phyloP scores from a whole-genome alignment of 2,888 invertebrate genomes.

The Ectemnius continuus region DNA sequence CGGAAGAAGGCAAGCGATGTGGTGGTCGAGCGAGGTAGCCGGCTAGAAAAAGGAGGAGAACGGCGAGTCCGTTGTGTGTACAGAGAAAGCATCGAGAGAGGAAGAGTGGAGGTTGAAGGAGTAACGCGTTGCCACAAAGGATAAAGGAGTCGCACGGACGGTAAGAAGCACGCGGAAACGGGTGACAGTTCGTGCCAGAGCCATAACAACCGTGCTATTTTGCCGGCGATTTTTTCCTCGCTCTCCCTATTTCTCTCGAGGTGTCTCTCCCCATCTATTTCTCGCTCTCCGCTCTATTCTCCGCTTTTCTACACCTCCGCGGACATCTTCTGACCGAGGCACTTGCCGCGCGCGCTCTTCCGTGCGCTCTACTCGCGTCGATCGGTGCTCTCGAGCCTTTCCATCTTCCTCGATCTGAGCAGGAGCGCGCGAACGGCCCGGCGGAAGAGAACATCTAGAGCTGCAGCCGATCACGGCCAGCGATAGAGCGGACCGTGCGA shows the following conservation, averaged over 20 bases:
- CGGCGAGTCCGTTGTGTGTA: constrained; percentile 34
- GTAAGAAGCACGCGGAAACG: constrained; percentile 76
- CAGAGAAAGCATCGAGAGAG: constrained; percentile 40
- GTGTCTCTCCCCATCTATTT: constrained; percentile 38
- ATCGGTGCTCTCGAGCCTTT: constrained; percentile 50
- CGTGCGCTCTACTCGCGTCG: constrained; percentile 42
- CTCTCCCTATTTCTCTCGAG: constrained; percentile 24
- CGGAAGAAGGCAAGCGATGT: constrained; percentile 15
- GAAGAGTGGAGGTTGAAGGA: constrained; percentile 9
- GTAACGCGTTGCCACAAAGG: constrained; percentile 60
- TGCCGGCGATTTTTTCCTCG: constrained; percentile 66
- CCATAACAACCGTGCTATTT: constrained; percentile 75
- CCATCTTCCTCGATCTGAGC: constrained; percentile 51
- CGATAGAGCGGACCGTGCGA: constrained; percentile 58
- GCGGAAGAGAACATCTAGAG: constrained; percentile 43
- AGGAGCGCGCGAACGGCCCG: constrained; percentile 44
- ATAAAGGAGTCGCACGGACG: constrained; percentile 66
- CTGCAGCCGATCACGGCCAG: constrained; percentile 65
- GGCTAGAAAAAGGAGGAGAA: constrained; percentile 20
- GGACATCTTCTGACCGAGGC: constrained; percentile 2
- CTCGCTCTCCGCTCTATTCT: constrained; percentile 18
- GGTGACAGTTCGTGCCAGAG: constrained; percentile 75
- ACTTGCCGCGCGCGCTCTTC: constrained; percentile 7
- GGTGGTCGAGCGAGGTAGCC: constrained; percentile 16
- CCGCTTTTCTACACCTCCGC: constrained; percentile 30